A percentile compares a stretch with the other conserved stretches of the same genome.
Conservation (phyloP, 2,113 vertebrate genomes). For the Chloropsis hardwickii region DNA sequence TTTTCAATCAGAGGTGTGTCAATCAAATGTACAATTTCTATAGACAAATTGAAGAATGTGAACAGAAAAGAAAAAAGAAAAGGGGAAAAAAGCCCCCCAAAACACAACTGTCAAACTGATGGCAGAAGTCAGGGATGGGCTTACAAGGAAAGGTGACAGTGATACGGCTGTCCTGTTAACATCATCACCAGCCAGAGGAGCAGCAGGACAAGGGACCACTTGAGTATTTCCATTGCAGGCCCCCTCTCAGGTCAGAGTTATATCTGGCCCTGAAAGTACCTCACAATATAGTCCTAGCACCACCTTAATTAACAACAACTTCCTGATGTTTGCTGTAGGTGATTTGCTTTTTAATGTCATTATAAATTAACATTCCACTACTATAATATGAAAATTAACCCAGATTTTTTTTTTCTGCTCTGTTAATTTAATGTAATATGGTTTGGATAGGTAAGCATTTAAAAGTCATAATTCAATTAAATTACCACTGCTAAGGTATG, state of each 20-base stretch:
- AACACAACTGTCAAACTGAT: neutral
- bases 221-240: neutral
- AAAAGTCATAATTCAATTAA: neutral
- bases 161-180: neutral
- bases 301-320: neutral
- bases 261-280: neutral
- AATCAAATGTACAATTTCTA: neutral
- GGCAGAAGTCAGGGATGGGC: neutral
- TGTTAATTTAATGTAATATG: neutral
- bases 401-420: neutral
- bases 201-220: neutral
- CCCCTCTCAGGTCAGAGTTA: neutral
- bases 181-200: neutral
- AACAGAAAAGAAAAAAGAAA: neutral
- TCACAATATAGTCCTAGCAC: neutral
- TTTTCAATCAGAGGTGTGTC: neutral
- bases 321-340: neutral
- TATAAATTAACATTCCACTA: neutral
- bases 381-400: neutral
- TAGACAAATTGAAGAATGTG: neutral
- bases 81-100: rapidly evolving
- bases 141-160: neutral
- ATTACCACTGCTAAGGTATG: neutral
- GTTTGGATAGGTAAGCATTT: neutral
- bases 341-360: neutral